A percentile compares a stretch with the other conserved stretches of the same genome.
Evolutionary conservation across 2,113 vertebrate species (phyloP).

Genomic region (Cercocebus atys): DNA sequence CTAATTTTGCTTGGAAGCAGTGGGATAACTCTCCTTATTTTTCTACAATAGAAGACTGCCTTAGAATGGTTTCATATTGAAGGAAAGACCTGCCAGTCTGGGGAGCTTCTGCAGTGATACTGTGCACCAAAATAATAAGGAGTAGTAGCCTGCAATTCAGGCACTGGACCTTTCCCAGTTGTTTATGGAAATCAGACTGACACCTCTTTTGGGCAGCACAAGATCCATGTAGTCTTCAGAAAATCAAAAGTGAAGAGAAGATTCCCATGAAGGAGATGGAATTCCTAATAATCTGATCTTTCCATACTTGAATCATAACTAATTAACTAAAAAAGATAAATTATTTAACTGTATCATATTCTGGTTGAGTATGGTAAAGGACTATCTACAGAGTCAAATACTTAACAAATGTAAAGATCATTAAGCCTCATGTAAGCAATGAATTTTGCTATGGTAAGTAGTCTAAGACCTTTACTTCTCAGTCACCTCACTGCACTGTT

Average conservation of each 20-base stretch:
- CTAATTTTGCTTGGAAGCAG: neutral
- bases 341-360: neutral
- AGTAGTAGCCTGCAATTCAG: neutral
- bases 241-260: neutral
- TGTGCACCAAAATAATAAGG: neutral
- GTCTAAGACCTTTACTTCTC: conserved; percentile 44
- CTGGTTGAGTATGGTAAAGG: neutral
- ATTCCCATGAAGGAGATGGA: neutral
- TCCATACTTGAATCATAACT: neutral
- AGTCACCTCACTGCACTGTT: conserved; percentile 16
- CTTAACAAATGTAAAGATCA: conserved; percentile 47
- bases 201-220: accelerated
- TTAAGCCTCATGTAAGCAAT: conserved; percentile 41
- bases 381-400: neutral
- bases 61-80: neutral
- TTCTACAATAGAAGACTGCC: neutral
- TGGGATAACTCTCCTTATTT: neutral
- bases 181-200: neutral
- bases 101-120: neutral
- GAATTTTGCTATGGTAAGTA: conserved; percentile 14
- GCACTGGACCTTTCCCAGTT: neutral
- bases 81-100: neutral
- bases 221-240: neutral
- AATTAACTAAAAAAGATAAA: neutral
- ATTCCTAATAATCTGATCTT: neutral